Conservation (phyloP, 2,797 vertebrate genomes). For the Dryobates pubescens region DNA sequence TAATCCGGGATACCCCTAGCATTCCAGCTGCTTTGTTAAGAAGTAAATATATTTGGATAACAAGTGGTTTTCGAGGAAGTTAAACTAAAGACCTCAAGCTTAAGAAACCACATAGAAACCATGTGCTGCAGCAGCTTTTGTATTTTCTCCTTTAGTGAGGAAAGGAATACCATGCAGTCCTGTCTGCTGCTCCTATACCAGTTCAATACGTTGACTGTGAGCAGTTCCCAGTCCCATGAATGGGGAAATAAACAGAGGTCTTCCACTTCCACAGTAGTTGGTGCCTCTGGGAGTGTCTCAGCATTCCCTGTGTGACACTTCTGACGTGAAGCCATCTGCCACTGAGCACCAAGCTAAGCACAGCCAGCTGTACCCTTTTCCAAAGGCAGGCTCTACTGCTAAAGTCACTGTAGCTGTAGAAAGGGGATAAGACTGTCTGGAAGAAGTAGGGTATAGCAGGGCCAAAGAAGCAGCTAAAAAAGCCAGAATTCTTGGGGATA, state of each 20-base stretch:
- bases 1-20: not conserved
- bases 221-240: rapidly evolving
- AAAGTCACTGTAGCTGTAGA: not conserved
- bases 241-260: rapidly evolving
- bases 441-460: not conserved
- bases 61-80: not conserved
- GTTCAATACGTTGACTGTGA: not conserved
- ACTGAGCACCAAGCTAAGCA: rapidly evolving
- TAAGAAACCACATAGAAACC: not conserved
- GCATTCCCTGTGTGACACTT: rapidly evolving
- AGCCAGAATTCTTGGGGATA: not conserved
- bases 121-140: not conserved
- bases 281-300: not conserved
- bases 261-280: rapidly evolving
- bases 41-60: constrained; percentile 9
- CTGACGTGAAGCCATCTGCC: rapidly evolving
- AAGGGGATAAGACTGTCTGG: not conserved
- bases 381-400: not conserved
- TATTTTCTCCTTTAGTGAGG: not conserved
- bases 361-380: not conserved
- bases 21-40: not conserved
- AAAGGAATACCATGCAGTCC: not conserved
- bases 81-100: not conserved
- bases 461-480: not conserved
- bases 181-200: not conserved